phyloP scores from a whole-genome alignment of 2,113 vertebrate species.

The Serinus canaria region DNA sequence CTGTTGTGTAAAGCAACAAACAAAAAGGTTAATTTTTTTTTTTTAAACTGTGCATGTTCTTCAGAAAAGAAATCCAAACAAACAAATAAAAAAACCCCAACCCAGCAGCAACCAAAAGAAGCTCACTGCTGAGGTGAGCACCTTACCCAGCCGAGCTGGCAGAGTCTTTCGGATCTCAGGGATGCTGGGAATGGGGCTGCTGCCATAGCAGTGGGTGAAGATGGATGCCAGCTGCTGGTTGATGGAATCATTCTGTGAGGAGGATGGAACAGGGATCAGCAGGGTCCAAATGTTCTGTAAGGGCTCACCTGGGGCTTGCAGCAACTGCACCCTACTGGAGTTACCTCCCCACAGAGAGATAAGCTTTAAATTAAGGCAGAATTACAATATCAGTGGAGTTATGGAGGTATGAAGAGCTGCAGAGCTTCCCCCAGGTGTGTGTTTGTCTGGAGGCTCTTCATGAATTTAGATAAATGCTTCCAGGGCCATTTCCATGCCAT shows the following conservation, averaged over 20 bases:
- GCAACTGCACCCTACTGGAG: not conserved
- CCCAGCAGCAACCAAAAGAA: not conserved
- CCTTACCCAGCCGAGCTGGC: constrained; percentile 89
- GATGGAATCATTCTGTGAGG: constrained; percentile 86
- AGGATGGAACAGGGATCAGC: not conserved
- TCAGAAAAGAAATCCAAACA: not conserved
- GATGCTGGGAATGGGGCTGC: constrained; percentile 87
- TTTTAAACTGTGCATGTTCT: not conserved
- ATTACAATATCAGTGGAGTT: accelerated
- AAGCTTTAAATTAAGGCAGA: not conserved
- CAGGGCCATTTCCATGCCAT: not conserved
- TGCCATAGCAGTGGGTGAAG: constrained; percentile 91
- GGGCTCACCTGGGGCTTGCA: not conserved
- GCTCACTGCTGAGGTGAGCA: not conserved
- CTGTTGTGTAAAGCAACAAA: constrained; percentile 48
- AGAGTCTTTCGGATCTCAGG: constrained; percentile 83
- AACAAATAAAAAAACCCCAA: not conserved
- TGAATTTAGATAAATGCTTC: not conserved
- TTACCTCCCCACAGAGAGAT: not conserved
- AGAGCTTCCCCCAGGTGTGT: not conserved
- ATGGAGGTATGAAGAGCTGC: not conserved
- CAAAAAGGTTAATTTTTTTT: not conserved
- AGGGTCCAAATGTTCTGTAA: not conserved
- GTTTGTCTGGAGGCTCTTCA: not conserved
- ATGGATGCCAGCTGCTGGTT: constrained; percentile 87